Conservation (phyloP, 92 coral and sea anemone species). For the Siderastrea siderea region DNA sequence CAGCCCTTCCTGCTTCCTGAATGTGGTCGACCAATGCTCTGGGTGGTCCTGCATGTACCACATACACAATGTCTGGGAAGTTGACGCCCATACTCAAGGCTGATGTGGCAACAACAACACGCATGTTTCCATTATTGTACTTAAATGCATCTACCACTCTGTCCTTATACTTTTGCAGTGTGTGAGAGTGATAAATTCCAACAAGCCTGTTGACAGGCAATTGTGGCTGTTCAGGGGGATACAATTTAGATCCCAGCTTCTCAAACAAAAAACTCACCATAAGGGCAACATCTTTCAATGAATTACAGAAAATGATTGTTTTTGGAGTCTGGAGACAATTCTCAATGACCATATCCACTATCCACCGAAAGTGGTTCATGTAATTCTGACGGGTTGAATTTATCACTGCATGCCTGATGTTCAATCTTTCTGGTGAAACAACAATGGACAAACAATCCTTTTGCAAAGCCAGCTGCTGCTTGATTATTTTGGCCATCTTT, state of each 20-base stretch:
- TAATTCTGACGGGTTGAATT: conserved; percentile 35
- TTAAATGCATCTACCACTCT: conserved; percentile 36
- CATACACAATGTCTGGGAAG: too few species aligned
- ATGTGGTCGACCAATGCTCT: conserved; percentile 26
- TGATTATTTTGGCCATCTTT: conserved; percentile 23
- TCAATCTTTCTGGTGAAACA: conserved; percentile 58
- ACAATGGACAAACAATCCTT: conserved; percentile 22
- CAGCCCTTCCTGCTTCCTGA: conserved; percentile 36
- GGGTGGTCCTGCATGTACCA: conserved; percentile 25
- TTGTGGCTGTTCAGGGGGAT: conserved; percentile 10
- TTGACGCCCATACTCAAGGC: too few species aligned
- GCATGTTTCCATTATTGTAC: conserved; percentile 18
- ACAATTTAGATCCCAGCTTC: conserved; percentile 7
- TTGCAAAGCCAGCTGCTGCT: conserved; percentile 20
- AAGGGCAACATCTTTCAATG: conserved; percentile 42
- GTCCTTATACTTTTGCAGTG: conserved; percentile 23
- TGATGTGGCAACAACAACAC: conserved; percentile 51
- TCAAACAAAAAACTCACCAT: conserved; percentile 25
- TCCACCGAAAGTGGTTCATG: conserved; percentile 49
- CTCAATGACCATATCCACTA: conserved; percentile 17
- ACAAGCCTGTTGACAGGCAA: conserved; percentile 22
- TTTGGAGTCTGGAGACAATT: conserved; percentile 50
- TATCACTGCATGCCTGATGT: conserved; percentile 40
- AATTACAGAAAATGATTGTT: conserved; percentile 64
- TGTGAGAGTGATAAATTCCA: conserved; percentile 40